Evolutionary conservation across 2,888 invertebrate species (phyloP).

Genomic region (Rhaphigaster nebulosa): DNA sequence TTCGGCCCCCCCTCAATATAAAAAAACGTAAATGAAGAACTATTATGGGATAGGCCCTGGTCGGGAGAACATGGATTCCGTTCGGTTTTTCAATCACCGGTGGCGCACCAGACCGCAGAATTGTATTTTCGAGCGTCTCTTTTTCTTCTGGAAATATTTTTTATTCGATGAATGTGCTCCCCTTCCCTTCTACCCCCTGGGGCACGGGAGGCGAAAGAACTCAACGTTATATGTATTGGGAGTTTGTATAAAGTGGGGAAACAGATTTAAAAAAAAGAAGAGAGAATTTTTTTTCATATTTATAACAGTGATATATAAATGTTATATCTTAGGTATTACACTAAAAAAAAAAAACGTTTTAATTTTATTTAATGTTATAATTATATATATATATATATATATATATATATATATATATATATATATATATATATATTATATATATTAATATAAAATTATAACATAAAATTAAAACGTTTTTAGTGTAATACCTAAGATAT

Average conservation of each 20-base stretch:
- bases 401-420: too few species aligned
- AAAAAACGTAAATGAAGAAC: constrained; percentile 19
- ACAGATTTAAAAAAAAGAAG: too few species aligned
- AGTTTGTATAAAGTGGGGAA: background rate
- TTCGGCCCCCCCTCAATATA: background rate
- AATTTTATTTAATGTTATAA: too few species aligned
- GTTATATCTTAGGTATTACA: too few species aligned
- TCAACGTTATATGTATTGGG: background rate
- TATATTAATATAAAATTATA: too few species aligned
- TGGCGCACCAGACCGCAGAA: constrained; percentile 11
- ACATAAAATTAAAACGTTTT: too few species aligned
- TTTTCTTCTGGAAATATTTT: constrained; percentile 22
- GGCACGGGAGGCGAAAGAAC: background rate
- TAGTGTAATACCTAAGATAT: too few species aligned
- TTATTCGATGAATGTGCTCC: background rate
- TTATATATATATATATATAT: too few species aligned
- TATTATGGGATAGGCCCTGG: background rate
- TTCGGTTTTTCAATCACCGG: background rate
- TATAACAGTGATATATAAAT: too few species aligned
- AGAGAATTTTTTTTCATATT: too few species aligned
- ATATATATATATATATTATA: too few species aligned
- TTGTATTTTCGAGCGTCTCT: constrained; percentile 10
- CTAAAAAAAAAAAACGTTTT: too few species aligned
- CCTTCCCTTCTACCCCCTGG: background rate
- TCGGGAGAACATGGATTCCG: background rate